Base-by-base conservation (phyloP, 2,888 invertebrate species). In the Eilema depressum region DNA sequence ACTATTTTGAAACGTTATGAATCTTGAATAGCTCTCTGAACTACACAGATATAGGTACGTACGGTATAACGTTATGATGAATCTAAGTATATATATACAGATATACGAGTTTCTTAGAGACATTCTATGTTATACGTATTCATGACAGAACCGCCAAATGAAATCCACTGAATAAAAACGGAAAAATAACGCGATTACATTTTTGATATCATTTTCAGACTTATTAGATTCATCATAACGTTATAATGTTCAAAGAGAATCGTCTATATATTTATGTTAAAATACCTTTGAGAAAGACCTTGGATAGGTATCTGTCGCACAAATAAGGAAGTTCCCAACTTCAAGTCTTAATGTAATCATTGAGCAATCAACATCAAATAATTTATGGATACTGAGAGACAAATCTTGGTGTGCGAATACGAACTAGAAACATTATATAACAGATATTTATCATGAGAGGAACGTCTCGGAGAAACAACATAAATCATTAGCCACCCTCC, bases 371-470 rank as follows among this genome's bases (percentile, higher is more conserved):
- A 81, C 78, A 80, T 82, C 78, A 78, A 81, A 82, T 76, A 80
- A 76, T 80, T 82, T 78, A 74, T 53, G 83, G 69, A 65, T 68
- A 57, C 56, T 25, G 47, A 17, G 66, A 63, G 62, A 66, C 47
- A 66, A 69, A 72, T 66, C 69, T 63, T 41, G 14, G 26, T 41
- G 68, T 57, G 41, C 66, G 66, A 72, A 33, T 57, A 57, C 63
- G 57, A 59, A 59, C 63, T 63, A 63, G 69, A 56, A 63, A 63
- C 72, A 69, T 90, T 89, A 84, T 88, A 88, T 85, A 90, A 92
- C 84, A 78, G 76, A 86, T 89, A 92, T 92, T 92, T 90, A 92
- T 93, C 92, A 92, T 89, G 88, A 88, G 90, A 85, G 86, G 86
- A 87, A 78, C 86, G 85, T 89, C 89, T 89, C 87, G 79, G 83